Conservation (phyloP, 2,797 vertebrate species). For the Megaceryle alcyon region DNA sequence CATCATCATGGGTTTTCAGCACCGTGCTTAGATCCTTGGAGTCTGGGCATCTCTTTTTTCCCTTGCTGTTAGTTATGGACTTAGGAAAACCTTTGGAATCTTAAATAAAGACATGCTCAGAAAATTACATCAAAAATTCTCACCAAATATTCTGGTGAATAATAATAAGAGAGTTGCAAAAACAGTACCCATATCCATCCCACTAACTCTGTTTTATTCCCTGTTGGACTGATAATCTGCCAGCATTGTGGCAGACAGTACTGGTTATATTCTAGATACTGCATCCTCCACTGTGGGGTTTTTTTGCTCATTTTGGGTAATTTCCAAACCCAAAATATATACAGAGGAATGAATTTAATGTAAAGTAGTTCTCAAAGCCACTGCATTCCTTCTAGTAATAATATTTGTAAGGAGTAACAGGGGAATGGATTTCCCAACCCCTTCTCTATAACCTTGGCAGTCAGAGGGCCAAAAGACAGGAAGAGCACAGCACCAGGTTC, state of each 20-base stretch:
- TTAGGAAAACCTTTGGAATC: conserved; percentile 93
- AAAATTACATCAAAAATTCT: neutral
- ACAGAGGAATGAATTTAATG: neutral
- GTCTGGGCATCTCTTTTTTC: conserved; percentile 87
- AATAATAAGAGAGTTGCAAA: neutral
- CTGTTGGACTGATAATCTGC: neutral
- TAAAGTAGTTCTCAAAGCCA: neutral
- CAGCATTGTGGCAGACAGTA: neutral
- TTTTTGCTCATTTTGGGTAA: neutral
- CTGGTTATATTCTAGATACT: neutral
- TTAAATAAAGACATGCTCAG: conserved; percentile 65
- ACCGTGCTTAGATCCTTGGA: conserved; percentile 87
- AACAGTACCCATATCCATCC: neutral
- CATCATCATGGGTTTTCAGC: conserved; percentile 86
- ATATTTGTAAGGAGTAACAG: neutral
- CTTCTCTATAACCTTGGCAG: neutral
- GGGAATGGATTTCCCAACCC: neutral
- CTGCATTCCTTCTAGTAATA: neutral
- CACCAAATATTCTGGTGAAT: neutral
- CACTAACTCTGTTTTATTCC: neutral
- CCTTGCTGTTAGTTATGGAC: conserved; percentile 89
- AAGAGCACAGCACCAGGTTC: neutral
- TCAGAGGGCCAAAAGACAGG: neutral
- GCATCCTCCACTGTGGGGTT: neutral
- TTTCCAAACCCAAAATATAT: neutral